Evolutionary conservation across 2,113 vertebrate species (phyloP).

Genomic region (Semnopithecus entellus): DNA sequence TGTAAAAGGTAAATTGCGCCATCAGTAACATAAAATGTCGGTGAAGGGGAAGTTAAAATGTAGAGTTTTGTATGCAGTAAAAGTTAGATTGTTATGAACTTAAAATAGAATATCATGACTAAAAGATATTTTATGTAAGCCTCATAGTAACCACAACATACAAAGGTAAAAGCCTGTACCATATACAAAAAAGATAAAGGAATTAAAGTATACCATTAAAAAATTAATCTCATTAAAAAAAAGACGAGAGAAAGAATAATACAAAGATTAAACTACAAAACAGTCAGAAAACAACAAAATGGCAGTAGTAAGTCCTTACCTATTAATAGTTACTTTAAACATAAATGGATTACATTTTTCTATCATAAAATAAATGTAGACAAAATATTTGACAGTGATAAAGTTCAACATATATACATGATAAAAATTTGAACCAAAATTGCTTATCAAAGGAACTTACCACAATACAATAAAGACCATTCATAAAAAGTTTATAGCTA

Average conservation of each 20-base stretch:
- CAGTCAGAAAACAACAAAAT: not conserved
- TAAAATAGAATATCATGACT: not conserved
- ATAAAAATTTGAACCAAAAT: not conserved
- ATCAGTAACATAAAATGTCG: not conserved
- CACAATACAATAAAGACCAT: too few relatives aligned
- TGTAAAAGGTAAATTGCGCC: not conserved
- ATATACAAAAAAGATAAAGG: not conserved
- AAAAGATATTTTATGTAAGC: not conserved
- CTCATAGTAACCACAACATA: not conserved
- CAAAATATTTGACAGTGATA: not conserved
- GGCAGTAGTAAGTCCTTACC: not conserved
- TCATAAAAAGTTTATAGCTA: too few relatives aligned
- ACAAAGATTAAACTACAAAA: not conserved
- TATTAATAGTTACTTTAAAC: not conserved
- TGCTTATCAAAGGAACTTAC: not conserved
- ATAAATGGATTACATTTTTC: not conserved
- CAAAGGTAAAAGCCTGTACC: not conserved
- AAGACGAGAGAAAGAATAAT: not conserved
- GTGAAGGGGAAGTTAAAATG: not conserved
- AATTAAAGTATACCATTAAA: not conserved
- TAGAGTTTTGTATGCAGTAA: not conserved
- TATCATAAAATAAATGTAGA: not conserved
- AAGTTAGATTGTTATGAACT: not conserved
- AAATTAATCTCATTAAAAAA: not conserved
- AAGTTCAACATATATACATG: not conserved